Evolutionary conservation across 2,797 vertebrate species (phyloP), one percentile per base, ranked within the genome.

Genomic region (Enteromius thamalakanensis): DNA sequence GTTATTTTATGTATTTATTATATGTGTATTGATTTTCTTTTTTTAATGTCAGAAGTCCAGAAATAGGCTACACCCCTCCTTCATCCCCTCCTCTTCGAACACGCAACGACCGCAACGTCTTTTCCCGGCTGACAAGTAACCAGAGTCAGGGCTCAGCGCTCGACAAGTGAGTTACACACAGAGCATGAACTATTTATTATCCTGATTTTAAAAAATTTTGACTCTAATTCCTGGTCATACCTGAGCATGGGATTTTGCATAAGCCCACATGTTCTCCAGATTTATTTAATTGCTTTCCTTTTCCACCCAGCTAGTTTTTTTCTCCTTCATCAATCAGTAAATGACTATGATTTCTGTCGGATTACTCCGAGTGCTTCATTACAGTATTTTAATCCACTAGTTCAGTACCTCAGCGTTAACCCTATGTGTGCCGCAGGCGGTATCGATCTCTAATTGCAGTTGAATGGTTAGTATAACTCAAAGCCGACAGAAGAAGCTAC

Each of bases 31-130:
- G 51, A 64, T 34, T 32, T 76, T 62, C 2, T 49, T 6, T n/a
- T 74, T 72, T 79, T 75, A 17, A 32, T 74, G 51, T 76, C 90
- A 95, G 98, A 92, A 94, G 96, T 85, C 87, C 95, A 19, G 98
- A 99, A 0, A 90, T 93, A 11, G 95, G 95, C 86, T 96, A 96
- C 89, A 99, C 98, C 0, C 98, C 98, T 1, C 98, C 98, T 2
- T 96, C 97, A 0, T 99, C 98, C 34, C 98, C 98, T 55, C 98
- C 98, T 19, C 95, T 97, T 60, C 94, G 98, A 42, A 95, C 95
- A 17, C 96, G 98, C 68, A 99, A 97, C 0, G 98, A 99, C 90
- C 97, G 97, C 71, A 99, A 99, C 0, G 98, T 99, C 89, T 99
- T 99, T 92, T 99, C 98, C 49, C 95, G 98, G 21, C 96, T 99